A percentile compares a stretch with the other conserved stretches of the same genome.
Conservation (phyloP, 2,888 invertebrate genomes). For the Acanthosepion pharaonis region DNA sequence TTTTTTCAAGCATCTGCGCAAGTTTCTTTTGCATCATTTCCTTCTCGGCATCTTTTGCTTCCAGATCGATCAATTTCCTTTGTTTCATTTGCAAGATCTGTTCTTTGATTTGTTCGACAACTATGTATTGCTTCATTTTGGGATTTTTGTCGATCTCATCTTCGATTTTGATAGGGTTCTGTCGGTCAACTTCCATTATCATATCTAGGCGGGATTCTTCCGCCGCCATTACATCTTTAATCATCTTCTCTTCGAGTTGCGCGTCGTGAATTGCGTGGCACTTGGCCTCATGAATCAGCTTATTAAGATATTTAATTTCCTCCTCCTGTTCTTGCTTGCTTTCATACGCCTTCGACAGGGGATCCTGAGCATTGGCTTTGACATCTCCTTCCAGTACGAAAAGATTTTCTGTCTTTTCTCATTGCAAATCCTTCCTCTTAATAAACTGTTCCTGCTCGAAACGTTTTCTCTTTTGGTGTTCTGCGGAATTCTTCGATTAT, state of each 20-base stretch:
- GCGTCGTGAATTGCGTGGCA: conserved; percentile 75
- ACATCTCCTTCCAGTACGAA: conserved; percentile 74
- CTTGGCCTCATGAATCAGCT: conserved; percentile 75
- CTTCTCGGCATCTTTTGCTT: conserved; percentile 75
- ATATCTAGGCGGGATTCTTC: conserved; percentile 73
- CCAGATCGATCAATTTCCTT: conserved; percentile 70
- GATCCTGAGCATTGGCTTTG: conserved; percentile 72
- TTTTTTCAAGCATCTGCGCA: conserved; percentile 74
- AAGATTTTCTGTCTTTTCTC: conserved; percentile 71
- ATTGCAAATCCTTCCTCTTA: conserved; percentile 70
- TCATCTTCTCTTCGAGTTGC: conserved; percentile 74
- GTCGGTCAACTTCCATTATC: conserved; percentile 75
- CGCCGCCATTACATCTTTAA: conserved; percentile 70
- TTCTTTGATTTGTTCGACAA: conserved; percentile 73
- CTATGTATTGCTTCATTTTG: conserved; percentile 71
- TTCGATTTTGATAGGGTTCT: conserved; percentile 72
- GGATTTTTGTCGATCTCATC: conserved; percentile 73
- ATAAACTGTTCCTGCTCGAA: conserved; percentile 69
- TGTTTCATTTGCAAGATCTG: conserved; percentile 74
- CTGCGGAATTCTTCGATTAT: conserved; percentile 60
- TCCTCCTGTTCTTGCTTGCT: conserved; percentile 75
- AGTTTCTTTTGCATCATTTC: conserved; percentile 73
- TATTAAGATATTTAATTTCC: conserved; percentile 75
- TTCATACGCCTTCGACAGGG: conserved; percentile 72
- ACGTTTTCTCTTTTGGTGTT: conserved; percentile 59